These are phyloP conservation scores for Paelopatides confundens DNA, from an alignment of 53 echinoderm and acorn worm species.

Conservation along the genomic window DNA sequence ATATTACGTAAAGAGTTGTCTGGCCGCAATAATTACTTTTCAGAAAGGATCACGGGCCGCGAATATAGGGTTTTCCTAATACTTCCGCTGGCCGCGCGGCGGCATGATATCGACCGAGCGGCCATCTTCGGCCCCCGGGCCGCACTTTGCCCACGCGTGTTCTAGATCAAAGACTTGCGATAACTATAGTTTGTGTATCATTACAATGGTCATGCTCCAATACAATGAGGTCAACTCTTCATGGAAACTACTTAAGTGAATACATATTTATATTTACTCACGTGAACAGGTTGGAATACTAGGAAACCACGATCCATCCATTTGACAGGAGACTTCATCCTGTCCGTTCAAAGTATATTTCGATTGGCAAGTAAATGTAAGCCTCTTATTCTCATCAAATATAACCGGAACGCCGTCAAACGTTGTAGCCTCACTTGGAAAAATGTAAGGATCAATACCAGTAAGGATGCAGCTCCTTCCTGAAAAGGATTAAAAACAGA, in stretches of 20 bases:
- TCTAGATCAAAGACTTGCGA: no score
- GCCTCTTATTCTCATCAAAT: not conserved
- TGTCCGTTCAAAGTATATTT: slow-evolving; percentile 46
- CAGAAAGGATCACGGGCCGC: no score
- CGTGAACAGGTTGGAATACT: not conserved
- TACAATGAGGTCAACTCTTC: not conserved
- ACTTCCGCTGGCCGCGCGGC: no score
- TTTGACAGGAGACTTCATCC: slow-evolving; percentile 18
- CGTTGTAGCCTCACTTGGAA: not conserved
- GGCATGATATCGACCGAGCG: no score
- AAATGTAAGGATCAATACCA: not conserved
- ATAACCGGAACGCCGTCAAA: not conserved
- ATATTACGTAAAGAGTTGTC: no score
- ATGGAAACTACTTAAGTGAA: not conserved
- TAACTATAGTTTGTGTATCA: no score
- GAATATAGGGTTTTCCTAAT: no score
- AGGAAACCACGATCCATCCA: slow-evolving; percentile 40
- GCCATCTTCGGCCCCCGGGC: no score
- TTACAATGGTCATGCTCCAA: no score
- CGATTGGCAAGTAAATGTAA: slow-evolving; percentile 46
- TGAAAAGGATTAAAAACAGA: not conserved
- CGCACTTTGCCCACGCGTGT: no score
- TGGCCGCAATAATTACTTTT: no score
- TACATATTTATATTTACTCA: not conserved
- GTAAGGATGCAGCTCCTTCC: slow-evolving; percentile 9